A percentile compares a stretch with the other conserved stretches of the same genome.
These are phyloP conservation scores for Alouatta palliata DNA, from an alignment of 2,113 vertebrate genomes.

Conservation along the genomic window DNA sequence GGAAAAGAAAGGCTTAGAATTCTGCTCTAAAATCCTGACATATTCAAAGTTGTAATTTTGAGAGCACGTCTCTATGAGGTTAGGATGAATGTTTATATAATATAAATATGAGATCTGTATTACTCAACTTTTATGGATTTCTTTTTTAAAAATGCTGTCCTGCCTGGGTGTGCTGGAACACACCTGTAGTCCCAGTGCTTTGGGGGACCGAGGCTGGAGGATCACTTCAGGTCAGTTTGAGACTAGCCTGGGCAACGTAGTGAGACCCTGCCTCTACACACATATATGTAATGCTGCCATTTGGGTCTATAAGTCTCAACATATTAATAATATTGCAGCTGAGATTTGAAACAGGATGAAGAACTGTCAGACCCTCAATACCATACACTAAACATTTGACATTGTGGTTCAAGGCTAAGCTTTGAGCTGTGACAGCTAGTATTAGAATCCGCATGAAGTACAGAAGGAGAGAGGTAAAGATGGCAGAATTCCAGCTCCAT, in stretches of 20 bases:
- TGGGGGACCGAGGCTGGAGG: too few species aligned
- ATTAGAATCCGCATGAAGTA: neutral
- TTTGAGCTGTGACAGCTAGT: neutral
- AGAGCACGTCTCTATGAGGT: neutral
- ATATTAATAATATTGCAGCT: constrained; percentile 6
- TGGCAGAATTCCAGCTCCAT: neutral
- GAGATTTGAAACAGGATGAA: neutral
- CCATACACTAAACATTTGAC: neutral
- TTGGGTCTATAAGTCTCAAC: neutral
- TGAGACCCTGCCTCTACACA: too few species aligned
- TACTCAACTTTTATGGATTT: neutral
- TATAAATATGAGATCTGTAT: neutral
- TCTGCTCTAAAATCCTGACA: constrained; percentile 23
- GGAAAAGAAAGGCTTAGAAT: constrained; percentile 3
- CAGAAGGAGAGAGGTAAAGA: neutral
- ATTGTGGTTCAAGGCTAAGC: neutral
- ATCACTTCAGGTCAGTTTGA: too few species aligned
- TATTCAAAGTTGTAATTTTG: neutral
- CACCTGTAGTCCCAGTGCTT: too few species aligned
- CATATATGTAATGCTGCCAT: neutral
- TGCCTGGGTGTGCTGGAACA: too few species aligned
- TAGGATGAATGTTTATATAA: neutral
- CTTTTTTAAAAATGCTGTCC: neutral
- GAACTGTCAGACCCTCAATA: neutral
- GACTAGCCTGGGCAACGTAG: too few species aligned